phyloP scores from a whole-genome alignment of 2,113 vertebrate species.

The Zosterops borbonicus region DNA sequence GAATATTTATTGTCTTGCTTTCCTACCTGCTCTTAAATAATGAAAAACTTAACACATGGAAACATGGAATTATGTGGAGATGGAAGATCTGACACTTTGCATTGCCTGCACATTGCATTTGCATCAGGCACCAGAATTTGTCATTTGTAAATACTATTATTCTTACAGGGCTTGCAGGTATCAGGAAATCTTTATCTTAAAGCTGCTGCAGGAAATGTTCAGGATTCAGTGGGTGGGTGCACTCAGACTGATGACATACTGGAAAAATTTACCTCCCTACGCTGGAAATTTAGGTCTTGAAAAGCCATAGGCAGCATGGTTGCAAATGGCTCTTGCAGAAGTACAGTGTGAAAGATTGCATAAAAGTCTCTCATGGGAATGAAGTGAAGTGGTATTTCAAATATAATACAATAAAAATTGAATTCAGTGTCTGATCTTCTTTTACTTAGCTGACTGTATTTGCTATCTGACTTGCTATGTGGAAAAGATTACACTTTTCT shows the following conservation, averaged over 20 bases:
- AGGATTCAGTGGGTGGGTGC: not conserved
- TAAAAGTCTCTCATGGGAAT: not conserved
- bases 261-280: not conserved
- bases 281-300: not conserved
- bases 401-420: slow-evolving; percentile 20
- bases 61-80: not conserved
- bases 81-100: not conserved
- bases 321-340: slow-evolving; percentile 39
- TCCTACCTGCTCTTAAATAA: slow-evolving; percentile 23
- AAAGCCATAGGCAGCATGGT: not conserved
- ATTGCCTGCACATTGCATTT: not conserved
- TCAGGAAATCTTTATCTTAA: not conserved
- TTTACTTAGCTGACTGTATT: not conserved
- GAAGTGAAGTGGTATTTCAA: not conserved
- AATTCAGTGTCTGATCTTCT: slow-evolving; percentile 8
- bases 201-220: not conserved
- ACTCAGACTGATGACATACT: not conserved
- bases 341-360: not conserved
- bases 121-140: not conserved
- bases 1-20: slow-evolving; percentile 29
- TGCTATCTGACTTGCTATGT: not conserved
- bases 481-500: not conserved
- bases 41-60: slow-evolving; percentile 5
- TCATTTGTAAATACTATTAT: slow-evolving; percentile 21
- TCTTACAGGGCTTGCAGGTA: not conserved